A percentile compares a stretch with the other conserved stretches of the same genome.
phyloP scores from a whole-genome alignment of 1,140 invertebrate genomes.

The Berghia stephanieae region DNA sequence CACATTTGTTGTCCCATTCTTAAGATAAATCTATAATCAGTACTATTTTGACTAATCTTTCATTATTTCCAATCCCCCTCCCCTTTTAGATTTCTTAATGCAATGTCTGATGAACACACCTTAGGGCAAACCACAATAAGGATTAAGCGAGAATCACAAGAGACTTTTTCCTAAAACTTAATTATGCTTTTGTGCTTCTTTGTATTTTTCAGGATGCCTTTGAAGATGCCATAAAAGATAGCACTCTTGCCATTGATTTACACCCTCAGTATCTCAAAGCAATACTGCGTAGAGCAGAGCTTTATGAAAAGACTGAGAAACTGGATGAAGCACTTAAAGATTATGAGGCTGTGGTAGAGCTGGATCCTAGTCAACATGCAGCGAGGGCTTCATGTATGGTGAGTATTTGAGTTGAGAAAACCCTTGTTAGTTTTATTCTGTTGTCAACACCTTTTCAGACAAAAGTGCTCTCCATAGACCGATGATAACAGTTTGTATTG shows the following conservation, averaged over 20 bases:
- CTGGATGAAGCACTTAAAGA: constrained; percentile 90
- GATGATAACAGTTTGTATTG: no score
- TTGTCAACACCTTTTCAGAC: no score
- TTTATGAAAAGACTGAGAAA: constrained; percentile 86
- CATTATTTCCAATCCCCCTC: no score
- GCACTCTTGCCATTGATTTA: constrained; percentile 80
- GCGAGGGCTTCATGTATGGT: constrained; percentile 74
- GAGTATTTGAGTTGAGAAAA: no score
- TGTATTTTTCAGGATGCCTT: constrained; percentile 72
- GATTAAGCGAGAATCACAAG: not conserved
- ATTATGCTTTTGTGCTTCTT: not conserved
- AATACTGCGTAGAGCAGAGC: constrained; percentile 79
- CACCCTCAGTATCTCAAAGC: constrained; percentile 87
- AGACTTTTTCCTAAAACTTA: not conserved
- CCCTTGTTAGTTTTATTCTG: no score
- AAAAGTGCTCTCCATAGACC: no score
- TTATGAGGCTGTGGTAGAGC: constrained; percentile 84
- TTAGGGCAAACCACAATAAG: not conserved
- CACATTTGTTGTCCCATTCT: no score
- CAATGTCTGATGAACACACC: not conserved
- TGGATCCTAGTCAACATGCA: constrained; percentile 79
- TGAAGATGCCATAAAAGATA: constrained; percentile 76
- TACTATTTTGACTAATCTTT: not conserved
- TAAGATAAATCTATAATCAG: not conserved
- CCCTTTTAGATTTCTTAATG: not conserved